phyloP scores from a whole-genome alignment of 2,888 invertebrate species.

The Halictus ligatus region DNA sequence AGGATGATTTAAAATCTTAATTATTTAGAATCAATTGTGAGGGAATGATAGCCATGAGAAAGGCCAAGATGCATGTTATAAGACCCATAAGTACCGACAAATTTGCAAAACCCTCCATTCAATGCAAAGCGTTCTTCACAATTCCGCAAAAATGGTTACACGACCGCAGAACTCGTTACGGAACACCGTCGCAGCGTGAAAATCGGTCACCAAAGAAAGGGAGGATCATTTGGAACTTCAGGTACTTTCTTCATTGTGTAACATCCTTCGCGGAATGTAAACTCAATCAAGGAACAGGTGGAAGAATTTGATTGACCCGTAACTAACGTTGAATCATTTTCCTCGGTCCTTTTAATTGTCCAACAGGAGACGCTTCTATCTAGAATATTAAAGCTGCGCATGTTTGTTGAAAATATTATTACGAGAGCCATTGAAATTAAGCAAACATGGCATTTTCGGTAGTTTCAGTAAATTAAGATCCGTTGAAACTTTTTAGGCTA shows the following conservation, averaged over 20 bases:
- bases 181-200: slow-evolving; percentile 27
- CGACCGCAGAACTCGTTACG: slow-evolving; percentile 48
- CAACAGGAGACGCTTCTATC: neutral
- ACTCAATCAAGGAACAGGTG: slow-evolving; percentile 33
- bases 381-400: neutral
- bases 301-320: slow-evolving; percentile 47
- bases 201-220: slow-evolving; percentile 38
- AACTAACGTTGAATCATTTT: slow-evolving; percentile 8
- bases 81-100: neutral
- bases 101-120: neutral
- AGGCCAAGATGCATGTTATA: neutral
- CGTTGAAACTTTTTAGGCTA: neutral
- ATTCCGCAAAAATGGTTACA: slow-evolving; percentile 44
- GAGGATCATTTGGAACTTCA: slow-evolving; percentile 57
- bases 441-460: neutral
- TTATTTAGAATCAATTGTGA: neutral
- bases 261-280: slow-evolving; percentile 42
- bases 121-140: slow-evolving; percentile 34
- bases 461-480: neutral
- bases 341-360: slow-evolving; percentile 1
- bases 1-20: too few relatives aligned
- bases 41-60: neutral
- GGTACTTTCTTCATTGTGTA: slow-evolving; percentile 7
- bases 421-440: neutral
- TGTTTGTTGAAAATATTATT: neutral